Evolutionary conservation across 2,888 invertebrate genomes (phyloP), one percentile per base, ranked within the genome.

Genomic region (Mylabris sibirica): DNA sequence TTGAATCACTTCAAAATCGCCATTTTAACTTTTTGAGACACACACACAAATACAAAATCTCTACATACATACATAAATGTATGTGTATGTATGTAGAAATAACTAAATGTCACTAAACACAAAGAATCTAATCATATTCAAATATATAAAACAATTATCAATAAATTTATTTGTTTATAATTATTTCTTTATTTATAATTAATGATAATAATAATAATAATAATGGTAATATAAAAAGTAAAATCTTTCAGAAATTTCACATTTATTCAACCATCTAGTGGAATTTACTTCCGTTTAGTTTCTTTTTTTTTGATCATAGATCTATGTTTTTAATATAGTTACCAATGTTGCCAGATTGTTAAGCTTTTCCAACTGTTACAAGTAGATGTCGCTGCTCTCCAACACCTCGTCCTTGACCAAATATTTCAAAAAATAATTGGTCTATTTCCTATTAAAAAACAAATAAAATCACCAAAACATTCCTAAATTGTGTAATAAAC

Each of bases 201-300:
- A 2, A 53, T 53, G 20, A 49, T 49, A 9, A 20, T 49, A 20
- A 49, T 17, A n/a, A 20, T 49, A 49, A 49, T 20, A 8, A 53
- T 17, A 53, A 14, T n/a, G n/a, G n/a, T n/a, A n/a, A n/a, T n/a
- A n/a, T 12, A 53, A 53, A 24, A 12, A 17, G 6, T 8, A 49
- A 44, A 41, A 14, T 44, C 22, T 1, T 22, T 24, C 8, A 20
- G 9, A 73, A 75, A 71, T 76, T 75, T 74, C 72, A 72, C 75
- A 70, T 68, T 72, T 72, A 71, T 71, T 67, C 71, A 71, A 71
- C 76, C 77, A 77, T 77, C 75, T 76, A 76, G 75, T 74, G 74
- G 64, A 72, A 53, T 53, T 53, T 53, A 53, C 53, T 53, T 53
- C 53, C 53, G 53, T 53, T 24, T 53, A 24, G 53, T 69, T 41